phyloP scores from a whole-genome alignment of 2,797 vertebrate species.

The Pipistrellus pygmaeus region DNA sequence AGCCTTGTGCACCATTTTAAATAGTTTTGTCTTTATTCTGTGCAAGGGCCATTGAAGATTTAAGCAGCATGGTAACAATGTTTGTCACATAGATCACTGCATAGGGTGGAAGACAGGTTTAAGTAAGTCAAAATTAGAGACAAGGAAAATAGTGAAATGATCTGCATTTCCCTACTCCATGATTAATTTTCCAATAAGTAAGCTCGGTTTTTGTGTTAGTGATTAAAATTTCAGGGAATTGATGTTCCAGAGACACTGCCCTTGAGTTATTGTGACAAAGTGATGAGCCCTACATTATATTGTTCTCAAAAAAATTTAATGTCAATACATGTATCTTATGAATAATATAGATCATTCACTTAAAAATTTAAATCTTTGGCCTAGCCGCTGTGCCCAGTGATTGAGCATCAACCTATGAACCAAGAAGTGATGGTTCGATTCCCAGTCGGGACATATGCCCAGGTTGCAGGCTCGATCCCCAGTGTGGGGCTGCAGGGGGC shows the following conservation, averaged over 20 bases:
- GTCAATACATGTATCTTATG: background rate
- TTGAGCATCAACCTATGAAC: too few relatives aligned
- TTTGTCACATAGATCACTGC: background rate
- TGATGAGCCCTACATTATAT: background rate
- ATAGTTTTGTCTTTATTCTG: slow-evolving; percentile 11
- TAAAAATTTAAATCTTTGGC: slow-evolving; percentile 11
- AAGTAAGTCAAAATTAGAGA: slow-evolving; percentile 24
- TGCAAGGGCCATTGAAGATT: background rate
- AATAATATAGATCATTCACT: slow-evolving; percentile 17
- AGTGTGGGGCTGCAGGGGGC: too few relatives aligned
- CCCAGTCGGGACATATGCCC: too few relatives aligned
- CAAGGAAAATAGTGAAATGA: slow-evolving; percentile 45
- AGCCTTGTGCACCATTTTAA: background rate
- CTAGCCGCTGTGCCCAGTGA: too few relatives aligned
- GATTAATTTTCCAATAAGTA: slow-evolving; percentile 28
- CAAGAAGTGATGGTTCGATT: too few relatives aligned
- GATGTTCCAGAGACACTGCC: background rate
- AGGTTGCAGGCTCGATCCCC: too few relatives aligned
- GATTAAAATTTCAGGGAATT: slow-evolving; percentile 4
- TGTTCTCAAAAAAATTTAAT: slow-evolving; percentile 26
- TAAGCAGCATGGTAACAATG: background rate
- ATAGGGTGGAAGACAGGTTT: slow-evolving; percentile 28
- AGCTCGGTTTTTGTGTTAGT: background rate
- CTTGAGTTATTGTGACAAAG: background rate
- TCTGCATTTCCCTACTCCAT: slow-evolving; percentile 20